A percentile compares a stretch with the other conserved stretches of the same genome.
These are phyloP conservation scores for Chelonus formosanus DNA, from an alignment of 2,888 invertebrate species.

Conservation along the genomic window DNA sequence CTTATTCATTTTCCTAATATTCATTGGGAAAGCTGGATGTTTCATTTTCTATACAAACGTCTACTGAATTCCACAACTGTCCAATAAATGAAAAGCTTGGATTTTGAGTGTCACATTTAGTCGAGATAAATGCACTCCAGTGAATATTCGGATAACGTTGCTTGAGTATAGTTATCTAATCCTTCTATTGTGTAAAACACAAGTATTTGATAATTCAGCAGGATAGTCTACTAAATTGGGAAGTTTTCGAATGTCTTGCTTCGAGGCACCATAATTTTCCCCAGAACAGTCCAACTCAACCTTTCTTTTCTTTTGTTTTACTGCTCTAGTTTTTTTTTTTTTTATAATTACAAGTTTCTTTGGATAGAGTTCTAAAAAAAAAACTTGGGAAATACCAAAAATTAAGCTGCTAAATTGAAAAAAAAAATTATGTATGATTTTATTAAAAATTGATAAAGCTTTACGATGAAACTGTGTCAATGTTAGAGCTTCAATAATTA, in stretches of 20 bases:
- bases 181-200: constrained; percentile 38
- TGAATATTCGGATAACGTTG: constrained; percentile 22
- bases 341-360: constrained; percentile 1
- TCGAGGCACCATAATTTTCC: background rate
- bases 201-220: constrained; percentile 15
- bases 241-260: constrained; percentile 1
- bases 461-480: no score
- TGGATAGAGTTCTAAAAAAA: constrained; percentile 1
- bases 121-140: constrained; percentile 37
- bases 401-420: background rate
- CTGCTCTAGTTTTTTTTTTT: constrained; percentile 8
- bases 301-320: background rate
- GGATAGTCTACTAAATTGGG: background rate
- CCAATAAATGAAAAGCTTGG: constrained; percentile 31
- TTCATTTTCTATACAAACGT: background rate
- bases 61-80: background rate
- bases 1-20: no score
- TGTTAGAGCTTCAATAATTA: no score
- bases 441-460: no score
- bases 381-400: background rate
- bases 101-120: constrained; percentile 39
- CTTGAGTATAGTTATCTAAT: constrained; percentile 39
- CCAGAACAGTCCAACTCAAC: background rate
- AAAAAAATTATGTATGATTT: background rate
- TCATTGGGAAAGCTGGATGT: no score